Percentiles rank a stretch among this genome's conserved stretches.
Conservation (phyloP, 2,888 invertebrate genomes). For the Protula sp. region DNA sequence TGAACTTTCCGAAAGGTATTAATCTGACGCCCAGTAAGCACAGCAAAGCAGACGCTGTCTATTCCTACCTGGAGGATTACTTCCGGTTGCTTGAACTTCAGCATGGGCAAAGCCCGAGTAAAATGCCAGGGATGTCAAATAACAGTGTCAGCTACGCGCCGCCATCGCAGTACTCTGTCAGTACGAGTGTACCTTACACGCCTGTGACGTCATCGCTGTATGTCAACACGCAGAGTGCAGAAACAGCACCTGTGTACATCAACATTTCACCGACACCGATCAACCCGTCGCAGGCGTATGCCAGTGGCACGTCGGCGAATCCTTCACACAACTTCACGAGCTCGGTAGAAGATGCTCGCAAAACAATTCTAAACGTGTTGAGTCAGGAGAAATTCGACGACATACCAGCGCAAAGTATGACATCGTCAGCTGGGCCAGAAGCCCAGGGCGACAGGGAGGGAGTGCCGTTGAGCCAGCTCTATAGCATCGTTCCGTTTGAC, state of each 20-base stretch:
- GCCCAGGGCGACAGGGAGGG: not conserved
- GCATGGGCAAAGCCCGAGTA: not conserved
- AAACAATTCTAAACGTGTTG: slow-evolving; percentile 14
- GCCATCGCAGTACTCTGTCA: not conserved
- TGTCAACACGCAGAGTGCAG: too few species aligned
- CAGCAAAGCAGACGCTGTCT: not conserved
- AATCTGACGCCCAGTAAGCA: not conserved
- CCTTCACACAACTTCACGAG: not conserved
- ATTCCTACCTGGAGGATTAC: not conserved
- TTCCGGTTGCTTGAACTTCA: not conserved
- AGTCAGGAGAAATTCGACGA: slow-evolving; percentile 17
- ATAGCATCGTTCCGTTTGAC: not conserved
- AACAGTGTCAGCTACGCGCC: too few species aligned
- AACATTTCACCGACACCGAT: too few species aligned
- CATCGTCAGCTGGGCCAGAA: not conserved
- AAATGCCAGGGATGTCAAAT: too few species aligned
- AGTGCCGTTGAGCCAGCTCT: not conserved
- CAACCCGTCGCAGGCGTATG: too few species aligned
- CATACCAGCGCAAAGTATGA: not conserved
- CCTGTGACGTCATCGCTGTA: not conserved
- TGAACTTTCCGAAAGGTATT: too few species aligned
- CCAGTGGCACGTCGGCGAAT: not conserved
- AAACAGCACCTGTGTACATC: too few species aligned
- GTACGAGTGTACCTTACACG: not conserved
- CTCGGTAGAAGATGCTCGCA: slow-evolving; percentile 13